These are phyloP conservation scores for Cremastobaeus sp. DNA, from an alignment of 2,888 invertebrate species.

Conservation along the genomic window DNA sequence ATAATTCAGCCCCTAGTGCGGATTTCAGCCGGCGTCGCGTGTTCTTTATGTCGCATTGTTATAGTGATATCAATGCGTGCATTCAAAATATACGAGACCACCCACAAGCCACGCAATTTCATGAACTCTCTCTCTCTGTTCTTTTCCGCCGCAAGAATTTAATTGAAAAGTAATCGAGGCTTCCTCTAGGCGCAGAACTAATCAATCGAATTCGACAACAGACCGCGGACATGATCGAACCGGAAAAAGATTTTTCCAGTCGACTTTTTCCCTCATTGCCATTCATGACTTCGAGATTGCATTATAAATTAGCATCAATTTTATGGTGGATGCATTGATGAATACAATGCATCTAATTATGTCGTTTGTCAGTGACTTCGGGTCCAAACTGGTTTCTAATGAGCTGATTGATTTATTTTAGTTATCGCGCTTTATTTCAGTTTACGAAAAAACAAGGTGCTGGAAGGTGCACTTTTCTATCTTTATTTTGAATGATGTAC, in stretches of 20 bases:
- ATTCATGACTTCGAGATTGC: too few relatives aligned
- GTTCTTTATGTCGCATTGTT: conserved; percentile 53
- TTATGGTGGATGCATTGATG: conserved; percentile 5
- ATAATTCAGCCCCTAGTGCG: conserved; percentile 9
- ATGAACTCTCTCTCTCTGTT: not conserved
- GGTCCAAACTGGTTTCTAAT: too few relatives aligned
- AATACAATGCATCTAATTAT: not conserved
- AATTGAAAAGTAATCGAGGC: conserved; percentile 26
- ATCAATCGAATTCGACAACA: too few relatives aligned
- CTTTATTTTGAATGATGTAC: too few relatives aligned
- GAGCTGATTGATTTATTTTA: too few relatives aligned
- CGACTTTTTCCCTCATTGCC: too few relatives aligned
- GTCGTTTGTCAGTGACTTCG: not conserved
- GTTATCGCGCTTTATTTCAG: too few relatives aligned
- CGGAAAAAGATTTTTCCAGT: too few relatives aligned
- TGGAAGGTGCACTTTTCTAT: too few relatives aligned
- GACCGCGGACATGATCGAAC: not conserved
- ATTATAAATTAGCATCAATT: conserved; percentile 5
- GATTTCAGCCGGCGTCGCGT: conserved; percentile 6
- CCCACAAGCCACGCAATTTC: conserved; percentile 31
- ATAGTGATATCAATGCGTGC: conserved; percentile 48
- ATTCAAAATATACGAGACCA: conserved; percentile 47
- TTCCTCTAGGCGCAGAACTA: not conserved
- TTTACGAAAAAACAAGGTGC: too few relatives aligned
- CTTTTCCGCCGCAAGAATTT: not conserved